phyloP scores from a whole-genome alignment of 2,888 invertebrate species.

The Leptinotarsa tumamoca region DNA sequence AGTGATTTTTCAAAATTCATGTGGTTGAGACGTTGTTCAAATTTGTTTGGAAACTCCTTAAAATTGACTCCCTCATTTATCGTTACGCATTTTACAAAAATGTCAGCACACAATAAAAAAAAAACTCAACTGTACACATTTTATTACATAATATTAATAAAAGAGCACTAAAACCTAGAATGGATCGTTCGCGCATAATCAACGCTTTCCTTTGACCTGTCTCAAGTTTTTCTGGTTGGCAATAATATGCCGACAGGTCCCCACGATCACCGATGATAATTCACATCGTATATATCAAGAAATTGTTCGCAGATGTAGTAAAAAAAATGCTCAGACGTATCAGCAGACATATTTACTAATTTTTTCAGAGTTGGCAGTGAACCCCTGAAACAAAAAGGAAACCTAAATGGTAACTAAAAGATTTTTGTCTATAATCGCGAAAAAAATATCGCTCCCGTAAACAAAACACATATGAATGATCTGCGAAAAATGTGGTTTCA shows the following conservation, averaged over 20 bases:
- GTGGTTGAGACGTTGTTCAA: no score
- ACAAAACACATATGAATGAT: no score
- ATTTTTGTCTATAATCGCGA: no score
- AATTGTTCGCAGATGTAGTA: slow-evolving; percentile 25
- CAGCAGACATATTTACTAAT: slow-evolving; percentile 6
- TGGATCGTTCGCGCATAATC: background rate
- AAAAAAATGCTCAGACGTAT: slow-evolving; percentile 14
- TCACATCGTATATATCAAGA: slow-evolving; percentile 28
- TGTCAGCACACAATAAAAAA: slow-evolving; percentile 14
- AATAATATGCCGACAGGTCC: slow-evolving; percentile 22
- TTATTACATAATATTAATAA: slow-evolving; percentile 14
- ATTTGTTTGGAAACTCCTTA: no score
- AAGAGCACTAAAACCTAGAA: slow-evolving; percentile 6
- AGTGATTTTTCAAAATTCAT: no score
- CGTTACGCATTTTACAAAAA: background rate
- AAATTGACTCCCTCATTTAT: no score
- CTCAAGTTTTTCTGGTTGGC: slow-evolving; percentile 34
- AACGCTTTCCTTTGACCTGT: background rate
- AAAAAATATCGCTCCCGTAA: no score
- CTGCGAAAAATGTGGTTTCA: no score
- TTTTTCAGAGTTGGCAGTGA: slow-evolving; percentile 14
- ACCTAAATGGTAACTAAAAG: background rate
- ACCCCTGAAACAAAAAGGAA: slow-evolving; percentile 13
- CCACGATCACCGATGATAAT: slow-evolving; percentile 36
- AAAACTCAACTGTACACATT: slow-evolving; percentile 11